phyloP scores from a whole-genome alignment of 1,140 invertebrate genomes.

The Bradynema listronoti region DNA sequence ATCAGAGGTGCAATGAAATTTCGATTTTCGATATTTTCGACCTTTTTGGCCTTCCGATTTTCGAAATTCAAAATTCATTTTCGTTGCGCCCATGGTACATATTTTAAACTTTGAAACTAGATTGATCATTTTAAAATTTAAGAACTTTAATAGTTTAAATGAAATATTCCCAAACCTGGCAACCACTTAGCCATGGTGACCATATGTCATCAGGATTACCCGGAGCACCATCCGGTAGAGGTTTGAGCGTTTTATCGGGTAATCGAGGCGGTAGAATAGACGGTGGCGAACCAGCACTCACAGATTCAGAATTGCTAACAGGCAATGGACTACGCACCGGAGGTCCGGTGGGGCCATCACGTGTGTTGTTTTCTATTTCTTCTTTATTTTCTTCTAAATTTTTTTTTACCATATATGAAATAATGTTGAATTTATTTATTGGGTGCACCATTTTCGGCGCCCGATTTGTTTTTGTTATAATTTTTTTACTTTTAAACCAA shows the following conservation, averaged over 20 bases:
- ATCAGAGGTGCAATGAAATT: too few species aligned
- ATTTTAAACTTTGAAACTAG: not conserved
- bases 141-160: not conserved
- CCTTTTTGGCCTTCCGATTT: too few species aligned
- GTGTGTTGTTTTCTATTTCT: not conserved
- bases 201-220: conserved; percentile 39
- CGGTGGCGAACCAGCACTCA: conserved; percentile 33
- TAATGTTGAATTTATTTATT: too few species aligned
- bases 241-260: conserved; percentile 27
- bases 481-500: too few species aligned
- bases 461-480: too few species aligned
- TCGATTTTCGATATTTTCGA: not conserved
- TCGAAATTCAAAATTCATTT: not conserved
- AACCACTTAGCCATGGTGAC: conserved; percentile 50
- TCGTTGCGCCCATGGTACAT: too few species aligned
- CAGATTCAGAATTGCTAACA: conserved; percentile 14
- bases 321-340: conserved; percentile 9
- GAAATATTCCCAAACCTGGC: conserved; percentile 41
- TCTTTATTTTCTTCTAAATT: conserved; percentile 2
- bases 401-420: conserved; percentile 5
- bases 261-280: conserved; percentile 40
- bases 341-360: conserved; percentile 1
- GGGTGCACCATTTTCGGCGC: too few species aligned
- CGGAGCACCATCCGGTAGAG: conserved; percentile 43
- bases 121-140: not conserved